Base-by-base conservation (phyloP, 2,797 vertebrate species). In the Sebastes nivosus region DNA sequence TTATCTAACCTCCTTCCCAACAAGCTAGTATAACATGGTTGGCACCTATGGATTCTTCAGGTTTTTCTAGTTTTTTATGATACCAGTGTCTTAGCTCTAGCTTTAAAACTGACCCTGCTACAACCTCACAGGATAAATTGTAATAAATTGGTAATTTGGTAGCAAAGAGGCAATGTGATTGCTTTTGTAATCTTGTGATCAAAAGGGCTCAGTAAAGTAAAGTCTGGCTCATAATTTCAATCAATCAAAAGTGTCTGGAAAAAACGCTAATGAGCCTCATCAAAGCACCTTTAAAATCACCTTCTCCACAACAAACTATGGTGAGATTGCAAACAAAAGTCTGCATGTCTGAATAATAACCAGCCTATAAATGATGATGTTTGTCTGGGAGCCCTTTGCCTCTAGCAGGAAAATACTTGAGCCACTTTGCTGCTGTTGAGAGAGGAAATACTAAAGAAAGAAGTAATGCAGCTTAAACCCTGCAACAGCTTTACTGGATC, bases 371-470 rank as follows among this genome's bases (percentile, higher is more conserved):
- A 77, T 73, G 46, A 73, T 73, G 76, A 64, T 73, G 76, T 76
- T 70, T 58, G 55, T 59, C 29, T 74, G 29, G 10, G 16, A 78
- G 61, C 34, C 34, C 42, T 82, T 77, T 64, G 54, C 58, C 54
- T 81, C 77, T 67, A 25, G n/a, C 80, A 74, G 79, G 52, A 79
- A 76, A 83, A 85, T 61, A 76, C 75, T 64, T 64, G 27, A 89
- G 61, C 72, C 77, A 75, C 77, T 80, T 77, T 79, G 69, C 63
- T 77, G 72, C 73, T 71, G 46, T 55, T 72, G 25, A 75, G 52
- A 72, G 68, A 67, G 46, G 64, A 60, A 83, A 77, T 64, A 73
- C 29, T 36, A 46, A 81, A 60, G 16, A 29, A 70, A 69, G 32
- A 67, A 38, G 55, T 63, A 78, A 61, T 82, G 75, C 80, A 80